Evolutionary conservation across 1,140 invertebrate genomes (phyloP), one percentile per base, ranked within the genome.

Genomic region (Hycleus cichorii): DNA sequence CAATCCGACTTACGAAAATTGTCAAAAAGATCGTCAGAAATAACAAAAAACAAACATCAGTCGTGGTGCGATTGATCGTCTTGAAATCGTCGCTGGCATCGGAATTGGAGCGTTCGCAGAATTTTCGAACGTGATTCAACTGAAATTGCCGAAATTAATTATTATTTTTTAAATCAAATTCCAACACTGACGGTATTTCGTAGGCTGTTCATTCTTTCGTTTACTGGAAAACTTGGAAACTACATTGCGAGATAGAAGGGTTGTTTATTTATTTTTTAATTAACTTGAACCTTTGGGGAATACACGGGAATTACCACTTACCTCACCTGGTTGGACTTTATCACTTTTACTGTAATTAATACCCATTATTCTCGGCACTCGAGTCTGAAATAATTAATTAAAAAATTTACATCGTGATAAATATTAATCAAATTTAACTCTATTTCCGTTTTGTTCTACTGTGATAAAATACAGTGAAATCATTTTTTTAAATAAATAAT

Each of bases 41-140:
- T 26, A 83, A 65, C 7, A 85, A 64, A 40, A 80, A 79, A 11
- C 78, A 54, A 3, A 83, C 64, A 72, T 87, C 84, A 1, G 82
- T 83, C 49, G 82, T 84, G 12, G 75, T 74, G 63, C 83, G 72
- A n/a, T 27, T 47, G 25, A 49, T 59, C 45, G 47, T 8, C 9
- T 58, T 57, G 24, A 49, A 58, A 52, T 38, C 27, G 38, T 57
- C 58, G 18, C 48, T 59, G 18, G 26, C 45, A 38, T 58, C 56
- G 3, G 60, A 56, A 46, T 43, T 45, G 0, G 54, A 51, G 3
- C 46, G 26, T 9, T 48, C 51, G 26, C 39, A 42, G 26, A 53
- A 40, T 24, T 53, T 53, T 38, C 39, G 32, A n/a, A 53, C 18
- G 1, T 32, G 5, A 3, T 27, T 47, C 2, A 46, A 11, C 57